A percentile compares a stretch with the other conserved stretches of the same genome.
Evolutionary conservation across 1,140 invertebrate species (phyloP).

Genomic region (Danaus plexippus): DNA sequence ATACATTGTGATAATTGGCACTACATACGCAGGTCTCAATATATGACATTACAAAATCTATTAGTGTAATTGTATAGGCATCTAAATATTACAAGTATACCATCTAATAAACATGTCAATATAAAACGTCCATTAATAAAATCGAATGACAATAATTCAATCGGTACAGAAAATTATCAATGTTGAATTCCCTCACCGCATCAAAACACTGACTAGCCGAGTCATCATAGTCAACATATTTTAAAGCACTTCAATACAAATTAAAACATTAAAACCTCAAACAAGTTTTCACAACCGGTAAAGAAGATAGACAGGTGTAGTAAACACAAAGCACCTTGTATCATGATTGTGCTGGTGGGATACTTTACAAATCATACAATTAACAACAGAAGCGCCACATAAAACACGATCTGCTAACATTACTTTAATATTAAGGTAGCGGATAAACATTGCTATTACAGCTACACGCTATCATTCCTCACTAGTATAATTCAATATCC

Average conservation of each 20-base stretch:
- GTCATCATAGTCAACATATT: conserved; percentile 32
- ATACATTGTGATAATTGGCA: conserved; percentile 51
- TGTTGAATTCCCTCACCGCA: conserved; percentile 21
- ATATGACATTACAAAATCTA: conserved; percentile 56
- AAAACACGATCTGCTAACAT: conserved; percentile 32
- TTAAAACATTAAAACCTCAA: conserved; percentile 51
- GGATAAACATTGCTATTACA: conserved; percentile 31
- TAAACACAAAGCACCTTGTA: conserved; percentile 51
- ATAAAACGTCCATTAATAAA: conserved; percentile 22
- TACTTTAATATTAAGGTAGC: conserved; percentile 23
- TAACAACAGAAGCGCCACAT: conserved; percentile 26
- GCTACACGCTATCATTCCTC: conserved; percentile 36
- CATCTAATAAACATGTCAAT: conserved; percentile 33
- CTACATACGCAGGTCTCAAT: conserved; percentile 56
- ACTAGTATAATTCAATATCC: conserved; percentile 31
- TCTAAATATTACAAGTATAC: conserved; percentile 28
- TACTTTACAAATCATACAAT: conserved; percentile 16
- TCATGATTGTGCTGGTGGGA: conserved; percentile 53
- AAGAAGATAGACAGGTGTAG: conserved; percentile 42
- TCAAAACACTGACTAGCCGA: conserved; percentile 38
- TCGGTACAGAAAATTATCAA: conserved; percentile 22
- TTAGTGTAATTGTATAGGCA: conserved; percentile 31
- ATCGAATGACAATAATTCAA: conserved; percentile 23
- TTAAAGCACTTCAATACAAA: conserved; percentile 31
- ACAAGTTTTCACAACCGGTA: conserved; percentile 63